These are phyloP conservation scores for Latrodectus hesperus DNA, from an alignment of 2,888 invertebrate species.

Conservation along the genomic window DNA sequence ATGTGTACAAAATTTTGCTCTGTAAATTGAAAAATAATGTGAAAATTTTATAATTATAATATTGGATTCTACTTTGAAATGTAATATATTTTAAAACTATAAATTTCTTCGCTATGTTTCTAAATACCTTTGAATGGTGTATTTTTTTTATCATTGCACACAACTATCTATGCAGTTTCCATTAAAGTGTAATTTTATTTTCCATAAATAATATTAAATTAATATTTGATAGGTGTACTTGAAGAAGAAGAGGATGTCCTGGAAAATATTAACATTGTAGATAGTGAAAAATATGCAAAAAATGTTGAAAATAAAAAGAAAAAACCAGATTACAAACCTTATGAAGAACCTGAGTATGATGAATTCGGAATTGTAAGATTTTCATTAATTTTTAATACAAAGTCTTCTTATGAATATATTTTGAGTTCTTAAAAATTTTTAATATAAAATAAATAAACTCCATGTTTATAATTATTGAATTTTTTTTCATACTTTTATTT, in stretches of 20 bases:
- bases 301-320: constrained; percentile 89
- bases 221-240: constrained; percentile 79
- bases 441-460: too few species aligned
- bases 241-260: constrained; percentile 90
- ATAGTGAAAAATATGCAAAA: constrained; percentile 88
- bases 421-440: too few species aligned
- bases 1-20: too few species aligned
- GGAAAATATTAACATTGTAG: constrained; percentile 91
- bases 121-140: too few species aligned
- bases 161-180: too few species aligned
- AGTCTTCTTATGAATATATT: background rate
- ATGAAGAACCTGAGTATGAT: constrained; percentile 85
- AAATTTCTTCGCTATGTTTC: too few species aligned
- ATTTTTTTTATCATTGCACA: too few species aligned
- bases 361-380: constrained; percentile 76
- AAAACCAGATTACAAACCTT: constrained; percentile 83
- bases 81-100: too few species aligned
- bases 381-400: background rate
- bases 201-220: background rate
- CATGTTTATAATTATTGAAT: too few species aligned
- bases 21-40: too few species aligned
- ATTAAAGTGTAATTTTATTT: background rate
- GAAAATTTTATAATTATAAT: too few species aligned
- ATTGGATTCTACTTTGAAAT: too few species aligned
- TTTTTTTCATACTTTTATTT: background rate